Evolutionary conservation across 2,888 invertebrate genomes (phyloP).

Genomic region (Allygus modestus): DNA sequence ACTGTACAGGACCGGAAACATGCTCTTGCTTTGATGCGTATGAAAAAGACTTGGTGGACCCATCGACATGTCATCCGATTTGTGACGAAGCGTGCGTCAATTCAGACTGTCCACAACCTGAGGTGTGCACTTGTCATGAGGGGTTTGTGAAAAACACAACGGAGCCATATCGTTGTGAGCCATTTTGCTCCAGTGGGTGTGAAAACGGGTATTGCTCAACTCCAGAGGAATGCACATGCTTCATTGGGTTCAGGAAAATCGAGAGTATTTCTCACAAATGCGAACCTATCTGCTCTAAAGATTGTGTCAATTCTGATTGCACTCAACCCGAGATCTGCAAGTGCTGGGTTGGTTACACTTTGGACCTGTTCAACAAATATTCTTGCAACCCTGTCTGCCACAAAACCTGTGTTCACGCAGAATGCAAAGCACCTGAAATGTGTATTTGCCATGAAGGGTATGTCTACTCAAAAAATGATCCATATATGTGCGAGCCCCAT

Average conservation of each 20-base stretch:
- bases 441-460: slow-evolving; percentile 23
- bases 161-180: neutral
- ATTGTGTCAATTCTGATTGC: slow-evolving; percentile 22
- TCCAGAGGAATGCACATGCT: slow-evolving; percentile 28
- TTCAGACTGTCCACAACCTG: slow-evolving; percentile 8
- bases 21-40: slow-evolving; percentile 49
- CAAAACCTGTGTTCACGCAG: neutral
- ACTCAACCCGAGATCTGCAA: neutral
- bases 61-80: neutral
- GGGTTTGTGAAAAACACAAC: neutral
- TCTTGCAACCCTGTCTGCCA: slow-evolving; percentile 19
- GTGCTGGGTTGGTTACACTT: slow-evolving; percentile 21
- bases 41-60: neutral
- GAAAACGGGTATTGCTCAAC: slow-evolving; percentile 11
- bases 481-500: slow-evolving; percentile 43
- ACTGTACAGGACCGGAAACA: slow-evolving; percentile 39
- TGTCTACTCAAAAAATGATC: neutral
- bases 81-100: slow-evolving; percentile 17
- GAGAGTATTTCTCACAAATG: neutral
- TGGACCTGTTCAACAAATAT: slow-evolving; percentile 1
- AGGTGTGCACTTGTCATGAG: neutral
- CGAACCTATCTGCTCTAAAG: slow-evolving; percentile 10
- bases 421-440: slow-evolving; percentile 13
- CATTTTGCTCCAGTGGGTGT: slow-evolving; percentile 26
- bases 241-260: slow-evolving; percentile 24